These are phyloP conservation scores for Heliocidaris erythrogramma DNA, from an alignment of 35 echinoderm and acorn worm species.

Conservation along the genomic window DNA sequence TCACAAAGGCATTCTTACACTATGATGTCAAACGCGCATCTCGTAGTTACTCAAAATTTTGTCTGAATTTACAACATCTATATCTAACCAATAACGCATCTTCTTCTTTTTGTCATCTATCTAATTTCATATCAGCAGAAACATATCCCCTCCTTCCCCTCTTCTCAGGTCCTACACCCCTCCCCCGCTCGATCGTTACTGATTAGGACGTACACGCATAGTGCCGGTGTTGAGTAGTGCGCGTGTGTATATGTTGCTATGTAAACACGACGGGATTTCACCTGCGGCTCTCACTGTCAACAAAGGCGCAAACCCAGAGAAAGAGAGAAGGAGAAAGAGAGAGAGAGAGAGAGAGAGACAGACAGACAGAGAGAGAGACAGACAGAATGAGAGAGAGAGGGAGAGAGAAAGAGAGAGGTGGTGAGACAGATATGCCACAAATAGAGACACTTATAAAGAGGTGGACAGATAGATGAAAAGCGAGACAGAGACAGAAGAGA, in stretches of 20 bases:
- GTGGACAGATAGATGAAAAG: too few relatives aligned
- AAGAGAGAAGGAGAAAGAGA: not conserved
- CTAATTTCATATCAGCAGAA: not conserved
- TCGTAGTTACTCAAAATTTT: too few relatives aligned
- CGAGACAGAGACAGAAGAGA: not conserved
- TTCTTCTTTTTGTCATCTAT: not conserved
- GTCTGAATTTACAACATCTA: too few relatives aligned
- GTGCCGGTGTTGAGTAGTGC: not conserved
- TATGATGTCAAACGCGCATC: not conserved
- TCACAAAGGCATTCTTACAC: not conserved
- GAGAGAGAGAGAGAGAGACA: not conserved
- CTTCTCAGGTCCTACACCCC: not conserved
- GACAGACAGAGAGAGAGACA: not conserved
- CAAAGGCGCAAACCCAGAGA: not conserved
- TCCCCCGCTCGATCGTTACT: not conserved
- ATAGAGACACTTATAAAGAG: too few relatives aligned
- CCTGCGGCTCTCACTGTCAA: slow-evolving; percentile 6
- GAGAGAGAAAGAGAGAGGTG: not conserved
- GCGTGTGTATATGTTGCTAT: slow-evolving; percentile 10
- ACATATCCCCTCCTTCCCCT: not conserved
- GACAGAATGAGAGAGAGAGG: too few relatives aligned
- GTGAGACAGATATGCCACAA: too few relatives aligned
- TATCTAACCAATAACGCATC: too few relatives aligned
- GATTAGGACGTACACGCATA: slow-evolving; percentile 16
- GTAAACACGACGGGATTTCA: not conserved